Conservation (phyloP, 2,888 invertebrate genomes). For the Eilema griseolum region DNA sequence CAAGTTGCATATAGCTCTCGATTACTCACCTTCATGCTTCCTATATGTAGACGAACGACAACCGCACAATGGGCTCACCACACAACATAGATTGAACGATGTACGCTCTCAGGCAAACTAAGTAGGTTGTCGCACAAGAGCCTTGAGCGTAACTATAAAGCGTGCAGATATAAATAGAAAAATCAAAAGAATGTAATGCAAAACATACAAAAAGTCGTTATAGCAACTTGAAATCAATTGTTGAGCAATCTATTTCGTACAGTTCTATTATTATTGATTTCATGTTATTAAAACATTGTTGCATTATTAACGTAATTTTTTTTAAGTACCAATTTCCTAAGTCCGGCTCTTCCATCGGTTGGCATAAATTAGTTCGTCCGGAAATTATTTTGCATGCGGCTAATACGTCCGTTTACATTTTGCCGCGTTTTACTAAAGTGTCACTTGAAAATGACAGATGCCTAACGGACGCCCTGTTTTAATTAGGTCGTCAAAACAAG, state of each 20-base stretch:
- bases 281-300: not conserved
- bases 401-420: slow-evolving; percentile 57
- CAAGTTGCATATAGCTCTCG: slow-evolving; percentile 15
- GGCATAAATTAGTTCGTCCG: slow-evolving; percentile 56
- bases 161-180: slow-evolving; percentile 32
- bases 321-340: slow-evolving; percentile 9
- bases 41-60: slow-evolving; percentile 7
- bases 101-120: slow-evolving; percentile 6
- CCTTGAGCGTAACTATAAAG: slow-evolving; percentile 42
- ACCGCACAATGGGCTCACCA: slow-evolving; percentile 18
- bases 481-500: slow-evolving; percentile 1
- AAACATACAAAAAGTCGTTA: slow-evolving; percentile 39
- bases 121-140: slow-evolving; percentile 21
- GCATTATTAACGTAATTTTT: not conserved
- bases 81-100: slow-evolving; percentile 17
- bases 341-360: slow-evolving; percentile 39
- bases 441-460: slow-evolving; percentile 65
- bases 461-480: slow-evolving; percentile 60
- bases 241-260: slow-evolving; percentile 23
- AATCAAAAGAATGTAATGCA: slow-evolving; percentile 32
- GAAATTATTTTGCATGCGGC: slow-evolving; percentile 60
- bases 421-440: slow-evolving; percentile 41
- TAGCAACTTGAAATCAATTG: slow-evolving; percentile 26
- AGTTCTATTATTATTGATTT: not conserved
- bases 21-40: slow-evolving; percentile 15